phyloP scores from a whole-genome alignment of 2,797 vertebrate species.

The Lemur catta region DNA sequence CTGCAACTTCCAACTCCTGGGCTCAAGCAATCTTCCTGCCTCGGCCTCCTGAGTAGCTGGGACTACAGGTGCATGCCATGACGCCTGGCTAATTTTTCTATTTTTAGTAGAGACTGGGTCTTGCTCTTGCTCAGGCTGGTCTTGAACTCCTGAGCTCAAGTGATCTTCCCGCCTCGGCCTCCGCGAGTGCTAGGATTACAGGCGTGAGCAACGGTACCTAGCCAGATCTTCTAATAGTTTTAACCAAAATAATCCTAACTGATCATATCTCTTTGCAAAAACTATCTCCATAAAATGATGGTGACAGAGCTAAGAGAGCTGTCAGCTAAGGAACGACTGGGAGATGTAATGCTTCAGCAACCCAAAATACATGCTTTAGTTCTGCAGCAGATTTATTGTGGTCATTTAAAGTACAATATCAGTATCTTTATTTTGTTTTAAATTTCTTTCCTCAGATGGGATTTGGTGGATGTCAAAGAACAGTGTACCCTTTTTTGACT shows the following conservation, averaged over 20 bases:
- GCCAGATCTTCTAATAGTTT: not conserved
- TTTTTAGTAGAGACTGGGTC: too few species aligned
- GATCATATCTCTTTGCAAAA: not conserved
- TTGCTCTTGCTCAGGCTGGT: too few species aligned
- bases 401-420: conserved; percentile 28
- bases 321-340: not conserved
- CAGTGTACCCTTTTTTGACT: not conserved
- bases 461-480: conserved; percentile 41
- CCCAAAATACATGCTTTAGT: not conserved
- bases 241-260: not conserved
- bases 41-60: too few species aligned
- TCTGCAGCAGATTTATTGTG: conserved; percentile 1
- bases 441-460: conserved; percentile 12
- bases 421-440: conserved; percentile 40
- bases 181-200: too few species aligned
- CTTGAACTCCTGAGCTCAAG: too few species aligned
- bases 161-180: too few species aligned
- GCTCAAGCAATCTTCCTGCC: too few species aligned
- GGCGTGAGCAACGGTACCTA: too few species aligned
- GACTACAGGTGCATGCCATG: too few species aligned
- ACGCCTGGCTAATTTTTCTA: too few species aligned
- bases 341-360: not conserved
- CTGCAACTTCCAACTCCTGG: too few species aligned
- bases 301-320: not conserved
- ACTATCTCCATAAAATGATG: not conserved